Base-by-base conservation (phyloP, 2,888 invertebrate species). In the Tolmerus cingulatus region DNA sequence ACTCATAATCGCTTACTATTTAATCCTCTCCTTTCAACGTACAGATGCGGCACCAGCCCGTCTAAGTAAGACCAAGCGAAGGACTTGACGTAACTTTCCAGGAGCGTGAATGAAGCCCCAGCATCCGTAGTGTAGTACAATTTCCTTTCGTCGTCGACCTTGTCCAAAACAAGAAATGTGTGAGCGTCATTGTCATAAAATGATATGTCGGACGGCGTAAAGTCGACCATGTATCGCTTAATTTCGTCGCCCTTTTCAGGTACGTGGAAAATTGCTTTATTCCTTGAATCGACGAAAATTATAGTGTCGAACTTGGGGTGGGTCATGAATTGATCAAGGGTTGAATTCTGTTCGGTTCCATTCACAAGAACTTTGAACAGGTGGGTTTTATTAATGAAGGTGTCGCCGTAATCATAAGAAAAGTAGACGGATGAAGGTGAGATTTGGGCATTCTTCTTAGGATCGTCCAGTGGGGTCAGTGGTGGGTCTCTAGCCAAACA, bases 361-460 rank as follows among this genome's bases (percentile, higher is more conserved):
- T 93, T 92, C 88, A 94, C 93, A 5, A 93, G 92, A 82, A 96
- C 91, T 88, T 93, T 94, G 91, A 97, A 96, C 87, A 93, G 92
- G 82, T 95, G 94, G 0, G 96, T 96, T 92, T 96, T 96, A 91
- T 96, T 96, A 2, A 93, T 93, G 91, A 97, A 98, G 3, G 94
- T 95, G 90, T 95, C 95, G 12, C 98, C 98, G 92, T 98, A 97
- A 92, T 98, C 95, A 91, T 96, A 96, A 7, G 98, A 98, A 90
- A 98, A 96, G 91, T 96, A 98, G 34, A 98, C 90, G 30, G 90
- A 89, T 19, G 90, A 95, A 34, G 96, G 95, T 78, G 97, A 97
- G 34, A 96, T 95, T 86, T 96, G 96, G 7, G 96, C 94, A 88
- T 91, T 92, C 81, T 91, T 90, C 82, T 89, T 88, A 1, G 89